These are phyloP conservation scores for Pteruthius melanotis DNA, from an alignment of 2,113 vertebrate species.

Conservation along the genomic window DNA sequence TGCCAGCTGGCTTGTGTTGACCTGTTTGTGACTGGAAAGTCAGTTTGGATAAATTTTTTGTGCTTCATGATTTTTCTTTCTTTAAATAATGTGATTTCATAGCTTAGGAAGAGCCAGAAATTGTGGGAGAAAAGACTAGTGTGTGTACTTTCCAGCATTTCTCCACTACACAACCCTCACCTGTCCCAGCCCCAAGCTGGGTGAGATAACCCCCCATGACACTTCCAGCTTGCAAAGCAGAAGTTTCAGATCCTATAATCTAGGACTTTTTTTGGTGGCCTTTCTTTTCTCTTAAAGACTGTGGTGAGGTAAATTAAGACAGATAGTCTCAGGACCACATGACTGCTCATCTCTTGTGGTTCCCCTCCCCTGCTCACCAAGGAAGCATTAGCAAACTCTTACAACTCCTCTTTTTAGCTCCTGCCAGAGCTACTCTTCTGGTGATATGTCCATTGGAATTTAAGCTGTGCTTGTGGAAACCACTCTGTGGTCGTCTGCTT, in stretches of 20 bases:
- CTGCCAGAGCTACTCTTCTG: not conserved
- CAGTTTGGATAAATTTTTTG: not conserved
- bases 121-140: not conserved
- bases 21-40: constrained; percentile 43
- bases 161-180: not conserved
- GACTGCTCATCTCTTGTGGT: not conserved
- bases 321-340: not conserved
- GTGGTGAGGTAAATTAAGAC: not conserved
- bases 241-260: not conserved
- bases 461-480: not conserved
- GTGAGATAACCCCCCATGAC: not conserved
- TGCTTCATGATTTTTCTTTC: not conserved
- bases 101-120: not conserved
- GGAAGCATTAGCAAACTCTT: not conserved
- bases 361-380: not conserved
- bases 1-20: constrained; percentile 25
- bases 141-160: not conserved
- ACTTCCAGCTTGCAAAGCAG: not conserved
- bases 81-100: constrained; percentile 9
- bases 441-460: not conserved
- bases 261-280: not conserved
- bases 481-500: not conserved
- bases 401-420: not conserved
- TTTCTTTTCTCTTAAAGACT: not conserved
- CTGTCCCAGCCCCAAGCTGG: not conserved